phyloP scores from a whole-genome alignment of 92 coral and sea anemone genomes.

The Epizoanthus ramosus region DNA sequence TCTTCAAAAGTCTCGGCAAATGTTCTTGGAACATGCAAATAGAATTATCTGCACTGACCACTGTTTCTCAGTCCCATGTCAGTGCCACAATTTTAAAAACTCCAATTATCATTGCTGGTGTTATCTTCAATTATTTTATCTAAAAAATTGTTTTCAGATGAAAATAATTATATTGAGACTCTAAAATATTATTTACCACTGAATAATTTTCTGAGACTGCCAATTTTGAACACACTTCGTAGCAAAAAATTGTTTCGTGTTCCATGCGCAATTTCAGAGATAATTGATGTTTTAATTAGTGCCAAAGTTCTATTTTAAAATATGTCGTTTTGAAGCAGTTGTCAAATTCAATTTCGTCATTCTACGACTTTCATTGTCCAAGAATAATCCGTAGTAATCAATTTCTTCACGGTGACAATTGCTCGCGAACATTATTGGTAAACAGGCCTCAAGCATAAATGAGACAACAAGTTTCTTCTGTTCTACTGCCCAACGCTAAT shows the following conservation, averaged over 20 bases:
- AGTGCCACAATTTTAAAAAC: background rate
- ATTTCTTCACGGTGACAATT: background rate
- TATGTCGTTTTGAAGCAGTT: constrained; percentile 11
- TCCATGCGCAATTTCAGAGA: background rate
- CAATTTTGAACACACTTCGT: background rate
- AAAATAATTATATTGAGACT: constrained; percentile 4
- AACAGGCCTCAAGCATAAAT: background rate
- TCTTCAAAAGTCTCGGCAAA: too few species aligned
- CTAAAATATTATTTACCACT: background rate
- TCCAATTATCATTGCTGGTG: background rate
- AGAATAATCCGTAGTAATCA: constrained; percentile 1
- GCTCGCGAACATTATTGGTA: background rate
- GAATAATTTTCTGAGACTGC: background rate
- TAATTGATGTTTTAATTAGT: constrained; percentile 22
- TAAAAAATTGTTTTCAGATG: background rate
- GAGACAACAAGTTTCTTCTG: background rate
- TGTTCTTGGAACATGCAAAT: too few species aligned
- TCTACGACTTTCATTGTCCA: background rate
- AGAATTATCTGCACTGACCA: too few species aligned
- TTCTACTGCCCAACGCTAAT: background rate
- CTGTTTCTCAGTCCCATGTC: background rate
- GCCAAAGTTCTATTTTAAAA: background rate
- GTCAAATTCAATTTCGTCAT: constrained; percentile 4
- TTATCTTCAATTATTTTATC: background rate
- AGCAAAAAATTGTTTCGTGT: background rate